A percentile compares a stretch with the other conserved stretches of the same genome.
Conservation (phyloP, 2,888 invertebrate species). For the Eupsilia transversa region DNA sequence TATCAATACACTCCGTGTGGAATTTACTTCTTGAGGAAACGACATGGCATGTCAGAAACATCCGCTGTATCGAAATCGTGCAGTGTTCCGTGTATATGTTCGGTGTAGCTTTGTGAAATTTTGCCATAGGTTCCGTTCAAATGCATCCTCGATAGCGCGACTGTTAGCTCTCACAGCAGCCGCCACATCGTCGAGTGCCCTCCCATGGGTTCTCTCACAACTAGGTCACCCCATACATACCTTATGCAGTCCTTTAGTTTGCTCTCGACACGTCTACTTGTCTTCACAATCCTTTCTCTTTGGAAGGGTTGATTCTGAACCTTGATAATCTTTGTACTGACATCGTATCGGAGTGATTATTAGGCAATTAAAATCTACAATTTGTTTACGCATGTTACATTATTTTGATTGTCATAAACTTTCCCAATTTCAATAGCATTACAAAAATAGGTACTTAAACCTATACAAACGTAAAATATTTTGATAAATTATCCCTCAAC, state of each 20-base stretch:
- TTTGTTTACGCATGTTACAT: neutral
- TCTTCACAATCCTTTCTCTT: slow-evolving; percentile 30
- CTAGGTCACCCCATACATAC: slow-evolving; percentile 65
- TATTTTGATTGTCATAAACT: slow-evolving; percentile 10
- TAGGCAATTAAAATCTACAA: slow-evolving; percentile 4
- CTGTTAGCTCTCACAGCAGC: slow-evolving; percentile 65
- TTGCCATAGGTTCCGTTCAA: slow-evolving; percentile 57
- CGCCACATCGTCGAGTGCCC: slow-evolving; percentile 52
- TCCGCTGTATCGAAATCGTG: slow-evolving; percentile 28
- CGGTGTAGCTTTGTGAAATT: slow-evolving; percentile 32
- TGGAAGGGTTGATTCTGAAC: slow-evolving; percentile 18
- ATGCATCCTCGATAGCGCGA: slow-evolving; percentile 59
- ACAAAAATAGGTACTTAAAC: neutral
- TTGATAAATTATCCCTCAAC: slow-evolving; percentile 37
- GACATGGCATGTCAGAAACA: slow-evolving; percentile 32
- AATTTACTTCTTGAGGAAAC: slow-evolving; percentile 36
- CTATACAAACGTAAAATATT: slow-evolving; percentile 22
- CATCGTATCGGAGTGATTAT: slow-evolving; percentile 1
- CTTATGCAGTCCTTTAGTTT: slow-evolving; percentile 62
- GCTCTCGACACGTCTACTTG: slow-evolving; percentile 41
- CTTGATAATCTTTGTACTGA: slow-evolving; percentile 31
- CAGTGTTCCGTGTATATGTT: slow-evolving; percentile 39
- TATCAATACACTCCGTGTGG: slow-evolving; percentile 54
- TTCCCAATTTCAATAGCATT: slow-evolving; percentile 25
- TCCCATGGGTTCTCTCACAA: slow-evolving; percentile 64